phyloP scores from a whole-genome alignment of 2,888 invertebrate species.

The Trichopoda pennipes region DNA sequence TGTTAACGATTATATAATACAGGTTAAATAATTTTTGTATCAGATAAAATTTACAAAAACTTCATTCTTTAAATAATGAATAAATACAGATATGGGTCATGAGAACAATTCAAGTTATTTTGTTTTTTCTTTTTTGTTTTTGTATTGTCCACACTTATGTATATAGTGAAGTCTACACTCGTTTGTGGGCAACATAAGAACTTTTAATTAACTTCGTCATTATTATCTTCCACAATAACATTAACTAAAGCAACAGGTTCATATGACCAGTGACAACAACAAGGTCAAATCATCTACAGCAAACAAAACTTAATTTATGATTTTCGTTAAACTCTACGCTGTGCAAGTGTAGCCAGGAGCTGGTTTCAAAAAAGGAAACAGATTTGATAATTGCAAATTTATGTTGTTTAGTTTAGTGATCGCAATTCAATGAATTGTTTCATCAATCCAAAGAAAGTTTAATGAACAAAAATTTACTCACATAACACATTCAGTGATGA shows the following conservation, averaged over 20 bases:
- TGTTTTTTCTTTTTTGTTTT: too few species aligned
- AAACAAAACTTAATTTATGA: neutral
- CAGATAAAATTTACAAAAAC: slow-evolving; percentile 12
- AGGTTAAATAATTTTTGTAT: neutral
- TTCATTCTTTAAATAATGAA: slow-evolving; percentile 18
- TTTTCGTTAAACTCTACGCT: slow-evolving; percentile 27
- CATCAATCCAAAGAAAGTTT: too few species aligned
- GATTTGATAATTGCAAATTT: neutral
- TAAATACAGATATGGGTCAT: slow-evolving; percentile 59
- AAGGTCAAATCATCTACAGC: slow-evolving; percentile 62
- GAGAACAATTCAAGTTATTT: slow-evolving; percentile 56
- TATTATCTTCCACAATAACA: slow-evolving; percentile 7
- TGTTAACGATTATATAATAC: slow-evolving; percentile 10
- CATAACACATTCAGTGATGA: too few species aligned
- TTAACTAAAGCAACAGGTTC: slow-evolving; percentile 61
- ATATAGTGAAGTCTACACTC: neutral
- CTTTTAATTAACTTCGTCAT: slow-evolving; percentile 35
- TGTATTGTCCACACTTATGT: neutral
- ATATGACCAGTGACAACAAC: slow-evolving; percentile 46
- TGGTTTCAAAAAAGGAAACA: slow-evolving; percentile 2
- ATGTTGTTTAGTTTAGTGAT: too few species aligned
- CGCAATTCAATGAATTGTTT: too few species aligned
- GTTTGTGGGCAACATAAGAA: slow-evolving; percentile 52
- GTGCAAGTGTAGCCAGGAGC: slow-evolving; percentile 24
- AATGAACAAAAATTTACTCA: too few species aligned